These are phyloP conservation scores for Petrolisthes manimaculis DNA, from an alignment of 2,888 invertebrate species.

Conservation along the genomic window DNA sequence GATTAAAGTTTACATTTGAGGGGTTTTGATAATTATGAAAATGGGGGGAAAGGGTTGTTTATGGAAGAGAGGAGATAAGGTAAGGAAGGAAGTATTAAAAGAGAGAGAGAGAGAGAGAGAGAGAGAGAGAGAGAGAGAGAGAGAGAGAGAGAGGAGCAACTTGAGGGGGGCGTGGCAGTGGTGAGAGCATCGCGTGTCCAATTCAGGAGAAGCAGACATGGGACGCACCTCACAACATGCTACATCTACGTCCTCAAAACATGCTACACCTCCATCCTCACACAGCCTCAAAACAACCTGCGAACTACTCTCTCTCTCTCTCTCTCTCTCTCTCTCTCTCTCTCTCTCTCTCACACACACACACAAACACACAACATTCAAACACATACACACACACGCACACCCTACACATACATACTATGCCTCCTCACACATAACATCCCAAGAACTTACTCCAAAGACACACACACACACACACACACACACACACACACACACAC, in stretches of 20 bases:
- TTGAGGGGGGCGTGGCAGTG: not conserved
- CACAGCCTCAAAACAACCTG: too few relatives aligned
- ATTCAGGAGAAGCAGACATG: conserved; percentile 8
- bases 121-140: not conserved
- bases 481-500: too few relatives aligned
- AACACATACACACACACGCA: not conserved
- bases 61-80: not conserved
- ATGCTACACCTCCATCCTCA: not conserved
- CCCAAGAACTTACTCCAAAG: too few relatives aligned
- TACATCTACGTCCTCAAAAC: not conserved
- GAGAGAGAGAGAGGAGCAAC: not conserved
- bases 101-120: not conserved
- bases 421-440: too few relatives aligned
- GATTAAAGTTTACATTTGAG: too few relatives aligned
- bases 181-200: conserved; percentile 32
- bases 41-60: not conserved
- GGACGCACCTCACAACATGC: conserved; percentile 13
- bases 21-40: too few relatives aligned
- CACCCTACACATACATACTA: too few relatives aligned
- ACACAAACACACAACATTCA: not conserved
- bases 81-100: not conserved
- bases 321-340: too few relatives aligned
- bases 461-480: too few relatives aligned
- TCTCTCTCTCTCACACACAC: too few relatives aligned
- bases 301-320: too few relatives aligned